Evolutionary conservation across 35 echinoderm and acorn worm genomes (phyloP).

Genomic region (Acanthaster planci): DNA sequence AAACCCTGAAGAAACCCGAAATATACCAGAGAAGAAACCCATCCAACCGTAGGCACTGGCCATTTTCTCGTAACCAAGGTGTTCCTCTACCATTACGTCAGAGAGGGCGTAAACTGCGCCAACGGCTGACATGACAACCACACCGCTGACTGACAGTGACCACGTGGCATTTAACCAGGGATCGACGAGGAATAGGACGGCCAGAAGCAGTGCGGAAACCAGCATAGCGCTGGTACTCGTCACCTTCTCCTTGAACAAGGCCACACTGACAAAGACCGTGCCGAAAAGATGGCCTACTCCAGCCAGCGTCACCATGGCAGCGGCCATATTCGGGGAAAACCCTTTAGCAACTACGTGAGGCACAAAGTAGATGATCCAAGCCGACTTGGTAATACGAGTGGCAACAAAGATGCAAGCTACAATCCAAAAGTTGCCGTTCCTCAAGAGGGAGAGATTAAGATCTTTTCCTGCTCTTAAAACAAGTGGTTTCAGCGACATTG

Average conservation of each 20-base stretch:
- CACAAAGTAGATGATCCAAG: background rate
- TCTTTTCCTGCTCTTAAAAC: too few species aligned
- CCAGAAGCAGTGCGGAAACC: background rate
- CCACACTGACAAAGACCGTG: background rate
- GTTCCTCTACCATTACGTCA: background rate
- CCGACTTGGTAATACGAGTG: background rate
- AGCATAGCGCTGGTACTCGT: background rate
- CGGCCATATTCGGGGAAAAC: background rate
- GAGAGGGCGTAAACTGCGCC: background rate
- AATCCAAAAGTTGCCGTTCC: background rate
- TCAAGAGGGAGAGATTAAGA: background rate
- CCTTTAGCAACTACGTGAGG: background rate
- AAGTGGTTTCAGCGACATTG: too few species aligned
- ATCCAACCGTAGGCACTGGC: background rate
- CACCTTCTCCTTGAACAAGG: constrained; percentile 2
- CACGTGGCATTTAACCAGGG: background rate
- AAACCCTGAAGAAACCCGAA: background rate
- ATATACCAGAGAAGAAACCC: background rate
- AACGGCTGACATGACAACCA: background rate
- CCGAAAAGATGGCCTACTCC: background rate
- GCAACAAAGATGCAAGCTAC: background rate
- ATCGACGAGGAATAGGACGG: background rate
- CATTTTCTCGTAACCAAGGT: background rate
- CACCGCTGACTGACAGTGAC: background rate
- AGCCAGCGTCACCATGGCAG: background rate